Evolutionary conservation across 2,113 vertebrate genomes (phyloP).

Genomic region (Colossoma macropomum): DNA sequence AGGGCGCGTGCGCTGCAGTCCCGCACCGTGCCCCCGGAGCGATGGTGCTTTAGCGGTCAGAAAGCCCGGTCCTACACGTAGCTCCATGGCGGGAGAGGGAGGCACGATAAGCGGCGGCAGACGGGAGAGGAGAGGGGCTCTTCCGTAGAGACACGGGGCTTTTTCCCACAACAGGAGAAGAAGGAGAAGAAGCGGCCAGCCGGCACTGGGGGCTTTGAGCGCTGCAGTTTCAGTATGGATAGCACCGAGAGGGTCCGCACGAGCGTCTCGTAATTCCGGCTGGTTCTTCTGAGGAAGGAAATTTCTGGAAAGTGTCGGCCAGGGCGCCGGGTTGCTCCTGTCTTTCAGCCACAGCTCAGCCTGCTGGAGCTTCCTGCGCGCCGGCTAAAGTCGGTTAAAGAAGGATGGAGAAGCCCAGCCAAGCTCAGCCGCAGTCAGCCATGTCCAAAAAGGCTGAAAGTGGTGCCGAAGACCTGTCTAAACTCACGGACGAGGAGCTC

Average conservation of each 20-base stretch:
- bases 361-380: slow-evolving; percentile 36
- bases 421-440: slow-evolving; percentile 58
- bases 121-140: slow-evolving; percentile 46
- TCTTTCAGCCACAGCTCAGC: slow-evolving; percentile 36
- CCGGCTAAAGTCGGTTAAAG: slow-evolving; percentile 48
- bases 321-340: slow-evolving; percentile 21
- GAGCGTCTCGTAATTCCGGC: slow-evolving; percentile 53
- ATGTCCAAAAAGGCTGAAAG: slow-evolving; percentile 68
- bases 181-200: slow-evolving; percentile 17
- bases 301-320: slow-evolving; percentile 51
- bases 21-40: slow-evolving; percentile 26
- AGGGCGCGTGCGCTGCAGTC: slow-evolving; percentile 60
- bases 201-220: slow-evolving; percentile 46
- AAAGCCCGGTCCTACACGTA: neutral
- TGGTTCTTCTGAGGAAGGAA: slow-evolving; percentile 39
- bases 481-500: slow-evolving; percentile 90
- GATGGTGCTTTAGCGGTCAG: slow-evolving; percentile 28
- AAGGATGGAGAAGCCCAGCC: slow-evolving; percentile 70
- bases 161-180: neutral
- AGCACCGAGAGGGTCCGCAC: slow-evolving; percentile 19
- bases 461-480: slow-evolving; percentile 86
- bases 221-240: slow-evolving; percentile 42
- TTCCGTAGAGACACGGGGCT: slow-evolving; percentile 40
- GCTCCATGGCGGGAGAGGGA: slow-evolving; percentile 32
- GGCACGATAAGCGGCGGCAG: slow-evolving; percentile 37